Evolutionary conservation across 1,140 invertebrate species (phyloP).

Genomic region (Ridgeia piscesae): DNA sequence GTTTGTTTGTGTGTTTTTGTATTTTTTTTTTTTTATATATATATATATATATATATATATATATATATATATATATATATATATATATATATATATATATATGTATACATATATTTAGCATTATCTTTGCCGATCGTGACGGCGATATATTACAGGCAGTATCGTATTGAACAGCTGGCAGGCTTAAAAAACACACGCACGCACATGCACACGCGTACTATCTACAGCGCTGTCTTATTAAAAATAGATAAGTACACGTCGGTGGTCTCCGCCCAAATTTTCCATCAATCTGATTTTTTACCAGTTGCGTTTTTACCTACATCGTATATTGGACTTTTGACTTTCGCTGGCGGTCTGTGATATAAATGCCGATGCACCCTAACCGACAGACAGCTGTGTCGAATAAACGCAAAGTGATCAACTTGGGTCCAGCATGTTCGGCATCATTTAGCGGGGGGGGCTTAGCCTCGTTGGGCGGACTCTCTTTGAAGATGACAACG

Average conservation of each 20-base stretch:
- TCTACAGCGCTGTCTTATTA: neutral
- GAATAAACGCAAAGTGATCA: neutral
- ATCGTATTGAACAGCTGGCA: neutral
- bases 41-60: neutral
- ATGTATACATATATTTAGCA: neutral
- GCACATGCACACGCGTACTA: neutral
- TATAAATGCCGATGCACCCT: neutral
- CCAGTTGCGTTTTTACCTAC: neutral
- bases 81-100: neutral
- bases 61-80: neutral
- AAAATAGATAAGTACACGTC: neutral
- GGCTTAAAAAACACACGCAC: neutral
- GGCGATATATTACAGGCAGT: too few relatives aligned
- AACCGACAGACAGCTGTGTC: neutral
- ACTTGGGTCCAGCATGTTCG: neutral
- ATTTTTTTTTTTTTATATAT: too few relatives aligned
- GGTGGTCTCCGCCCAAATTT: neutral
- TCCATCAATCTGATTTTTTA: neutral
- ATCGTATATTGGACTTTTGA: slow-evolving; percentile 6
- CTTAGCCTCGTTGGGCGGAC: neutral
- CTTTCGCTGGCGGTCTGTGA: neutral
- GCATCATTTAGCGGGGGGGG: neutral
- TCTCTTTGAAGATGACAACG: neutral
- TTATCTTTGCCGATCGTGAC: too few relatives aligned
- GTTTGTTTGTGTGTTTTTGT: too few relatives aligned